Conservation (phyloP, 2,888 invertebrate species). For the Crematogaster levior region DNA sequence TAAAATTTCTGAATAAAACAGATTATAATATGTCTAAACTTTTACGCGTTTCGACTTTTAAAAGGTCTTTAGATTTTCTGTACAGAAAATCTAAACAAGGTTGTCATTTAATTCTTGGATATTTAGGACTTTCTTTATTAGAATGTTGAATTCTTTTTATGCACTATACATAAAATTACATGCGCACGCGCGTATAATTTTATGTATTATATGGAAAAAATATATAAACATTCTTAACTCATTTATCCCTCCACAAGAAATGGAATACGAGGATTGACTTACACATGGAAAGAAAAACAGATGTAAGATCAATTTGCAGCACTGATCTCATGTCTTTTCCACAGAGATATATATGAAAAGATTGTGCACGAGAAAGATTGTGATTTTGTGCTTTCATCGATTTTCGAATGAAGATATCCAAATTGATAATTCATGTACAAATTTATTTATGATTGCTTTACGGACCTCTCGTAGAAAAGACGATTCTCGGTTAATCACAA, state of each 20-base stretch:
- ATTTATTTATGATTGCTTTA: too few relatives aligned
- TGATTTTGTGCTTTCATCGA: background rate
- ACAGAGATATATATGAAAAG: too few relatives aligned
- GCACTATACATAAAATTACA: background rate
- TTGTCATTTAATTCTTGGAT: too few relatives aligned
- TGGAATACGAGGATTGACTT: background rate
- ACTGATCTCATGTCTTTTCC: background rate
- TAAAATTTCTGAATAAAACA: too few relatives aligned
- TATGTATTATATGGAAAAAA: background rate
- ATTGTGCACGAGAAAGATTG: background rate
- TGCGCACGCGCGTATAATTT: background rate
- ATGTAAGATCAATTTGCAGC: background rate
- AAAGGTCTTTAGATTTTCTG: too few relatives aligned
- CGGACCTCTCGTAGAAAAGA: too few relatives aligned
- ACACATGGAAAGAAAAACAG: background rate
- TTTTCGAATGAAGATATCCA: too few relatives aligned
- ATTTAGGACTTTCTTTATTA: too few relatives aligned
- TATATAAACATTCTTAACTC: background rate
- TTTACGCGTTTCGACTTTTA: too few relatives aligned
- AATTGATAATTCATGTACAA: background rate
- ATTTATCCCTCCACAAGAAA: background rate
- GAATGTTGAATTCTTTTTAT: too few relatives aligned
- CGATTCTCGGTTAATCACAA: background rate
- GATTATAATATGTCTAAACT: too few relatives aligned
- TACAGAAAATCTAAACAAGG: too few relatives aligned